Evolutionary conservation across 2,113 vertebrate genomes (phyloP).

Genomic region (Dicrurus megarhynchus): DNA sequence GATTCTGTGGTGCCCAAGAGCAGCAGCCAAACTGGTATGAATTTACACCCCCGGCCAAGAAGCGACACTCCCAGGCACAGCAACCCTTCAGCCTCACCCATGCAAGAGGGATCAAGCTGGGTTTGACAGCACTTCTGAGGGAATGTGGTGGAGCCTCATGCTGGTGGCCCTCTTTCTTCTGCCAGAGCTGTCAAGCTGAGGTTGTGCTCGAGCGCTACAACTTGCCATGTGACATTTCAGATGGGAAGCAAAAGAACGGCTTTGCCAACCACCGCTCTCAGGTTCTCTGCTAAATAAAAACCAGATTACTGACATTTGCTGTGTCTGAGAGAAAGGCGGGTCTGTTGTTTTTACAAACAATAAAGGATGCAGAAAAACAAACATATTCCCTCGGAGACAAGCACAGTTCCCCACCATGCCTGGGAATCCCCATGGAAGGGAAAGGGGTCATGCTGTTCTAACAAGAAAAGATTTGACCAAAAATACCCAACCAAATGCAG

Average conservation of each 20-base stretch:
- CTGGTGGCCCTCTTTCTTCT: constrained; percentile 34
- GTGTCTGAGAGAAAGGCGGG: neutral
- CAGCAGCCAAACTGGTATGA: neutral
- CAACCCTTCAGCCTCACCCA: neutral
- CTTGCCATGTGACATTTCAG: constrained; percentile 30
- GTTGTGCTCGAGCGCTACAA: neutral
- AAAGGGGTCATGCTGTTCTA: neutral
- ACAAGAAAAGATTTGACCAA: constrained; percentile 1
- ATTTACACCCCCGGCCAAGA: neutral
- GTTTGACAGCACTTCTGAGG: constrained; percentile 6
- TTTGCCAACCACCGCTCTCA: neutral
- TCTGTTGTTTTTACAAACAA: neutral
- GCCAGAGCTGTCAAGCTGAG: constrained; percentile 44
- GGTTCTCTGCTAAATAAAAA: constrained; percentile 35
- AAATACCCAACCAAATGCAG: constrained; percentile 17
- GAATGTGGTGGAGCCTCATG: neutral
- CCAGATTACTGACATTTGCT: constrained; percentile 1
- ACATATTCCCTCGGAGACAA: neutral
- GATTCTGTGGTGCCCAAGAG: neutral
- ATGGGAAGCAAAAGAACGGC: constrained; percentile 15
- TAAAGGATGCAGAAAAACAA: constrained; percentile 16
- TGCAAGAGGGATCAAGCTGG: neutral
- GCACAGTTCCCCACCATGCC: neutral
- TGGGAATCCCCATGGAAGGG: constrained; percentile 45
- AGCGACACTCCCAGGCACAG: neutral